Conservation (phyloP, 2,888 invertebrate species). For the Oscheius sp. region DNA sequence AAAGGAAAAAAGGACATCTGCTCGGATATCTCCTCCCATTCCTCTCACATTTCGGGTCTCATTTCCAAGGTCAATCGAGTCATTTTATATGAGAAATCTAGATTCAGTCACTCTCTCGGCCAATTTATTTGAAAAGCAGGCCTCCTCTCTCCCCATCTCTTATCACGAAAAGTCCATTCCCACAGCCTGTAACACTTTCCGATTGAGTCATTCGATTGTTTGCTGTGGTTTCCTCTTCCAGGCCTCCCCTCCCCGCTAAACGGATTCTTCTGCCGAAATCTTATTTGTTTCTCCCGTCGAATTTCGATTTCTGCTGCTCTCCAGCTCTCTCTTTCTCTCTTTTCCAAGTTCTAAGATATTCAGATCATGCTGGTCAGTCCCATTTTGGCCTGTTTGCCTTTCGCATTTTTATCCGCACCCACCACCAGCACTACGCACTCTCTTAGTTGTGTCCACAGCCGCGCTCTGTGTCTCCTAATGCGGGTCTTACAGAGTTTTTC, state of each 20-base stretch:
- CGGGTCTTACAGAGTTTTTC: conserved; percentile 10
- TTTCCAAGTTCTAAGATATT: neutral
- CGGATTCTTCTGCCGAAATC: neutral
- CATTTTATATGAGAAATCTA: neutral
- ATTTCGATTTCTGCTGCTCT: too few species aligned
- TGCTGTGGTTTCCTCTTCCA: neutral
- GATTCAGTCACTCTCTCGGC: neutral
- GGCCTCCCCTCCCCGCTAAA: neutral
- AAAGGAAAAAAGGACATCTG: too few species aligned
- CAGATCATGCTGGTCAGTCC: neutral
- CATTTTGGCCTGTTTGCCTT: neutral
- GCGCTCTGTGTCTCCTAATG: conserved; percentile 7
- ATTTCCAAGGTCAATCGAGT: neutral
- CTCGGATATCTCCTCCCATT: too few species aligned
- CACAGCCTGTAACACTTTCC: conserved; percentile 10
- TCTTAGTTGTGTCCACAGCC: conserved; percentile 25
- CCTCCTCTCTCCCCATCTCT: neutral
- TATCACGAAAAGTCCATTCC: too few species aligned
- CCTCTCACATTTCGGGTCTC: too few species aligned
- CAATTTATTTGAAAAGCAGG: neutral
- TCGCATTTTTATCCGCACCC: conserved; percentile 15
- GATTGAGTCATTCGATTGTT: conserved; percentile 13
- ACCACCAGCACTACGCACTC: too few species aligned
- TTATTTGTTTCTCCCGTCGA: neutral
- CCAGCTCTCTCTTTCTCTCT: neutral